These are phyloP conservation scores for Stylophora pistillata DNA, from an alignment of 64 coral and sea anemone genomes.

Conservation along the genomic window DNA sequence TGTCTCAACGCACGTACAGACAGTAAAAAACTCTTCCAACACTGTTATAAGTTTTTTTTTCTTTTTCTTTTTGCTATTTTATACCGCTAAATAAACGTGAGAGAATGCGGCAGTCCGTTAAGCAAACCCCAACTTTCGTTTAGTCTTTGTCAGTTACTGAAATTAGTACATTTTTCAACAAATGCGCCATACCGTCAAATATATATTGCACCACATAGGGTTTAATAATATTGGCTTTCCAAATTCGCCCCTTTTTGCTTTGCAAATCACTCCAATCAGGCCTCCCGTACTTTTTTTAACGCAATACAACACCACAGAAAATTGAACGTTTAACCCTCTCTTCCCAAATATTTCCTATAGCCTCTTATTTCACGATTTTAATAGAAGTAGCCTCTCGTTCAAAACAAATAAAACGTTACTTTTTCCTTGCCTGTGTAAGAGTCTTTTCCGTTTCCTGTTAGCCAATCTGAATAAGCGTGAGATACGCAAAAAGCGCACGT, in stretches of 20 bases:
- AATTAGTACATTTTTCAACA: not conserved
- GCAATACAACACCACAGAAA: not conserved
- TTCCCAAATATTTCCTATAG: too few relatives aligned
- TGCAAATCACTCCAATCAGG: not conserved
- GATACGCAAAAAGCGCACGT: too few relatives aligned
- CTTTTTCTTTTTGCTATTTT: not conserved
- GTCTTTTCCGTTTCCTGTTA: too few relatives aligned
- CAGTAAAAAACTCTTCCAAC: not conserved
- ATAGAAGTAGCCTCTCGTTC: too few relatives aligned
- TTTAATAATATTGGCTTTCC: slow-evolving; percentile 7
- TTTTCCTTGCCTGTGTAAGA: too few relatives aligned
- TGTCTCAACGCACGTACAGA: not conserved
- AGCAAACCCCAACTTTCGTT: not conserved
- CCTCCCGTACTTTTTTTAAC: not conserved
- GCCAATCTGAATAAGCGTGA: too few relatives aligned
- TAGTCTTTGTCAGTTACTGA: not conserved
- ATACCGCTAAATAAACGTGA: not conserved
- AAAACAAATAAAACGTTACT: too few relatives aligned
- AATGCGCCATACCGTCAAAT: not conserved
- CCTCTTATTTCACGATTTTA: too few relatives aligned
- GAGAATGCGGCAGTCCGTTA: not conserved
- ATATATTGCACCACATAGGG: not conserved
- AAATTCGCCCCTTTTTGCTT: not conserved
- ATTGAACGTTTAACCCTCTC: not conserved
- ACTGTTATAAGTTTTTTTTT: too few relatives aligned